These are phyloP conservation scores for Chorisops tibialis DNA, from an alignment of 2,888 invertebrate species.

Conservation along the genomic window DNA sequence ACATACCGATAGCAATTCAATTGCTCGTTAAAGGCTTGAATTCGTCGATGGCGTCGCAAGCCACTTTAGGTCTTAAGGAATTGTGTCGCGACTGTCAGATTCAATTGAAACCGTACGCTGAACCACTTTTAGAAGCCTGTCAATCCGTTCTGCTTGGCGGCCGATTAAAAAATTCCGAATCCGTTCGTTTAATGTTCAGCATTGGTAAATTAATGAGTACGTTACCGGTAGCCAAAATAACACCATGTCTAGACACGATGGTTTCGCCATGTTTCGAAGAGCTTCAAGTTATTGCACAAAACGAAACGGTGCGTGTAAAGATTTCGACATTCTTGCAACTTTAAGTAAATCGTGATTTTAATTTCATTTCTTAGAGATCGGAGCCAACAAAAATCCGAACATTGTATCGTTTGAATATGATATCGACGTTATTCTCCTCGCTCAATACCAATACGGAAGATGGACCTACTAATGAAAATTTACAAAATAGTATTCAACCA, in stretches of 20 bases:
- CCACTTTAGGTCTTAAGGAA: conserved; percentile 86
- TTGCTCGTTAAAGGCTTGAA: conserved; percentile 65
- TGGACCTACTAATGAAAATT: conserved; percentile 44
- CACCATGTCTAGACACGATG: conserved; percentile 67
- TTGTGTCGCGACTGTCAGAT: conserved; percentile 76
- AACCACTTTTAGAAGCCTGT: conserved; percentile 70
- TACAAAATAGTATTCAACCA: conserved; percentile 54
- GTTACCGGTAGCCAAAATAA: conserved; percentile 60
- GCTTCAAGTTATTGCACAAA: conserved; percentile 56
- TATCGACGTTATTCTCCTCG: conserved; percentile 63
- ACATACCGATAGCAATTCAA: conserved; percentile 65
- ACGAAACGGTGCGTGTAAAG: conserved; percentile 53
- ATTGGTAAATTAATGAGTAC: conserved; percentile 71
- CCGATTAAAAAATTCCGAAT: conserved; percentile 63
- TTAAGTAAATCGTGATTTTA: not conserved
- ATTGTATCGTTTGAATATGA: conserved; percentile 64
- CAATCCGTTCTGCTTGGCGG: conserved; percentile 59
- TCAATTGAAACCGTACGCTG: conserved; percentile 71
- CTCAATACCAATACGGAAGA: conserved; percentile 56
- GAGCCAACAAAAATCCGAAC: conserved; percentile 56
- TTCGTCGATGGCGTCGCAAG: conserved; percentile 68
- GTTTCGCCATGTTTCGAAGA: conserved; percentile 65
- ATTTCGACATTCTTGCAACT: not conserved
- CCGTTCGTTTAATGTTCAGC: conserved; percentile 70
- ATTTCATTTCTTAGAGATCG: conserved; percentile 51